phyloP scores from a whole-genome alignment of 2,797 vertebrate genomes.

The Enoplosus armatus region DNA sequence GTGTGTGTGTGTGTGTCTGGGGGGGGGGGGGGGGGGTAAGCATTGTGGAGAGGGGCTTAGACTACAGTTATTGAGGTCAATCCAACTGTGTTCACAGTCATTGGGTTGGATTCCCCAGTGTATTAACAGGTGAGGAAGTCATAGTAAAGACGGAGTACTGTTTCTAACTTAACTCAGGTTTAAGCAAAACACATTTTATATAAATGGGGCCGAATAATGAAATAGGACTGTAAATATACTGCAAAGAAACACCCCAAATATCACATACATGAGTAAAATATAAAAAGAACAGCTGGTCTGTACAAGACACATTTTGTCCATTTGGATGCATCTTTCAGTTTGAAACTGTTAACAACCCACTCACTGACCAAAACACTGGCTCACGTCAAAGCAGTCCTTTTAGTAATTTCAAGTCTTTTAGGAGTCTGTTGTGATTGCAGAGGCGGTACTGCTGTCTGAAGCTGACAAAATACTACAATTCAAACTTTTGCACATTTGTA shows the following conservation, averaged over 20 bases:
- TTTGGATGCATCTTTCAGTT: constrained; percentile 15
- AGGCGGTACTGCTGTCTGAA: constrained; percentile 13
- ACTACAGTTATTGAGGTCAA: constrained; percentile 68
- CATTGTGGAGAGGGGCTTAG: constrained; percentile 46
- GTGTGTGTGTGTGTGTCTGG: no score
- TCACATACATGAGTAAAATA: not conserved
- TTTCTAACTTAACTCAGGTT: not conserved
- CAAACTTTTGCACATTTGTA: constrained; percentile 25
- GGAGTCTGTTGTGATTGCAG: constrained; percentile 31
- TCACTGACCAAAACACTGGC: constrained; percentile 25
- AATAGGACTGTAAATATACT: not conserved
- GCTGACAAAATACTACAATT: constrained; percentile 1
- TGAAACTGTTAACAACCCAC: constrained; percentile 28
- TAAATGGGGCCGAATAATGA: not conserved
- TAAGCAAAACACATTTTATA: not conserved
- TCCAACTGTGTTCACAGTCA: constrained; percentile 63
- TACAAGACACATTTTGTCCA: constrained; percentile 3
- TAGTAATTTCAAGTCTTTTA: constrained; percentile 35
- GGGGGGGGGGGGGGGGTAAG: constrained; percentile 6
- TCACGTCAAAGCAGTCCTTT: constrained; percentile 39
- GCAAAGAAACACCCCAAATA: not conserved
- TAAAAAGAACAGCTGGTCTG: constrained; percentile 10
- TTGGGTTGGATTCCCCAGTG: constrained; percentile 33
- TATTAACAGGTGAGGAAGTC: constrained; percentile 16
- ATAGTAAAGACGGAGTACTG: not conserved